Conservation (phyloP, 2,797 vertebrate genomes). For the Darevskia nairensis region DNA sequence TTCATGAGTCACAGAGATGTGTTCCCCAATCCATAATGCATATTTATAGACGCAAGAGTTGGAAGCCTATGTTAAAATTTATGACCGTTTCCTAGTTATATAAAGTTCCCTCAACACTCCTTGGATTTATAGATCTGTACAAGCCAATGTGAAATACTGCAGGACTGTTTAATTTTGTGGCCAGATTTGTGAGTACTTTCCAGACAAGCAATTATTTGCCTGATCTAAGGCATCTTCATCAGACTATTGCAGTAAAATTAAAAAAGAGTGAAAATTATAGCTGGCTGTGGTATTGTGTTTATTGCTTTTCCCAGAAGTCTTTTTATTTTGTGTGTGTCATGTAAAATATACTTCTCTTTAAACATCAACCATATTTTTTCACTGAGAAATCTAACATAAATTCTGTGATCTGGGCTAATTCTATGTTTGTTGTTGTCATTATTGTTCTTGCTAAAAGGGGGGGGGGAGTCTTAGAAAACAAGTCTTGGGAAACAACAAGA, state of each 20-base stretch:
- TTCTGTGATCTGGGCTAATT: slow-evolving; percentile 60
- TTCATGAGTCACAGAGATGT: not conserved
- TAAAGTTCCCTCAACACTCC: slow-evolving; percentile 27
- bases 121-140: slow-evolving; percentile 39
- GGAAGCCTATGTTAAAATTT: slow-evolving; percentile 22
- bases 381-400: slow-evolving; percentile 7
- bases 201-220: slow-evolving; percentile 35
- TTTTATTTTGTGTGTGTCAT: slow-evolving; percentile 50
- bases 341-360: slow-evolving; percentile 48
- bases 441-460: not conserved
- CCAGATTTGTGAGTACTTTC: slow-evolving; percentile 42
- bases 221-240: slow-evolving; percentile 48
- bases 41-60: not conserved
- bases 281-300: slow-evolving; percentile 32
- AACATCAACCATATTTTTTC: not conserved
- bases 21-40: not conserved
- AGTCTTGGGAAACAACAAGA: slow-evolving; percentile 38
- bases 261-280: slow-evolving; percentile 44
- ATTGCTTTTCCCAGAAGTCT: slow-evolving; percentile 24
- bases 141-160: slow-evolving; percentile 34
- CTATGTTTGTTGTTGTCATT: slow-evolving; percentile 8
- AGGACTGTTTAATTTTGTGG: slow-evolving; percentile 36
- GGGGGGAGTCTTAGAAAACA: slow-evolving; percentile 23
- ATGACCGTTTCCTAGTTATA: not conserved
- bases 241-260: slow-evolving; percentile 28